Evolutionary conservation across 2,888 invertebrate species (phyloP).

Genomic region (Nipponacmea schrenckii): DNA sequence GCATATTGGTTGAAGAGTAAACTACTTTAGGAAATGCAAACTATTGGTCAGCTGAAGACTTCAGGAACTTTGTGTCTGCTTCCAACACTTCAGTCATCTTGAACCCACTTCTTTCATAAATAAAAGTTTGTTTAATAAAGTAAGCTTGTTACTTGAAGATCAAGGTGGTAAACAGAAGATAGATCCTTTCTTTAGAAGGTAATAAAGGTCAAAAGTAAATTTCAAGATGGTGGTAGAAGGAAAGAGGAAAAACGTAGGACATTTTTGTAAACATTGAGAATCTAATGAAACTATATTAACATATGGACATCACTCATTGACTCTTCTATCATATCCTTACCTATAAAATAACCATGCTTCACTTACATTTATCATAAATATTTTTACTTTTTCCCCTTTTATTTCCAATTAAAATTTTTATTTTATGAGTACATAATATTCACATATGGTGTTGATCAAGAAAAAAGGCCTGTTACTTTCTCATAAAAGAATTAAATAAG

Average conservation of each 20-base stretch:
- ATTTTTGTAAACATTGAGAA: too few species aligned
- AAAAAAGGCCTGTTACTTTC: not conserved
- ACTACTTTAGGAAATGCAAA: too few species aligned
- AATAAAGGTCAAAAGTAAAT: not conserved
- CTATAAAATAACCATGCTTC: not conserved
- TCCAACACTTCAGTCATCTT: too few species aligned
- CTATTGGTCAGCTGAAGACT: too few species aligned
- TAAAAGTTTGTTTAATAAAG: slow-evolving; percentile 3
- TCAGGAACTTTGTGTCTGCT: too few species aligned
- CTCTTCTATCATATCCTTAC: too few species aligned
- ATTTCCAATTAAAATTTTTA: slow-evolving; percentile 5
- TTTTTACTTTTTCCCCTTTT: slow-evolving; percentile 7
- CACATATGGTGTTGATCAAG: not conserved
- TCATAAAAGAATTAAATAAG: not conserved
- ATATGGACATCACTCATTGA: too few species aligned
- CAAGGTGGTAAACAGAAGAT: not conserved
- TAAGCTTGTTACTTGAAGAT: not conserved
- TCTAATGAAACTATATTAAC: too few species aligned
- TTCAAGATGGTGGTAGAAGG: not conserved
- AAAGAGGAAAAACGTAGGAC: too few species aligned
- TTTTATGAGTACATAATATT: not conserved
- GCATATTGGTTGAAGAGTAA: too few species aligned
- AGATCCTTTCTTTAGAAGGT: too few species aligned
- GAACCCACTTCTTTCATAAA: too few species aligned
- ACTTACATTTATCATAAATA: not conserved